Percentiles rank a stretch among this genome's conserved stretches.
Conservation (phyloP, 2,797 vertebrate genomes). For the Alca torda region DNA sequence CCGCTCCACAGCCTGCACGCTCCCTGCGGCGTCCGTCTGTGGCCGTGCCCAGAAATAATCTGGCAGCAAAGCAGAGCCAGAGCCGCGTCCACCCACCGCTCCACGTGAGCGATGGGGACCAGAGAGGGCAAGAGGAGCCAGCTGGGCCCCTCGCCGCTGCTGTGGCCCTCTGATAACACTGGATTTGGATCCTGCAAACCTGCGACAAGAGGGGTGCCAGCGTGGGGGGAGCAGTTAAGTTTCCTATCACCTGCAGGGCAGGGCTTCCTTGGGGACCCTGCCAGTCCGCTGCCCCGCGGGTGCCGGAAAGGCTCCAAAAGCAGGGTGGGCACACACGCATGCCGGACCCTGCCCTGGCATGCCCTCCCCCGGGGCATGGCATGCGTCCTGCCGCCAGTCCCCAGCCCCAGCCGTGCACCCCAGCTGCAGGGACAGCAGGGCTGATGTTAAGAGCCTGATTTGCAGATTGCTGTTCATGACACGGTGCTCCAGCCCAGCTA, state of each 20-base stretch:
- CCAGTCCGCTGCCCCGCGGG: background rate
- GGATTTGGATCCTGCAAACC: constrained; percentile 26
- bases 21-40: constrained; percentile 2
- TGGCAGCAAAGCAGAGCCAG: background rate
- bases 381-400: rapidly evolving
- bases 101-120: constrained; percentile 12
- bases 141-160: background rate
- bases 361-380: rapidly evolving
- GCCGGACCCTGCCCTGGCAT: rapidly evolving
- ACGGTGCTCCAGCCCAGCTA: background rate
- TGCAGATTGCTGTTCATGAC: background rate
- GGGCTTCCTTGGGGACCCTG: background rate
- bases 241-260: constrained; percentile 9
- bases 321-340: rapidly evolving
- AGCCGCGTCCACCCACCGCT: background rate
- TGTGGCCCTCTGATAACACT: constrained; percentile 34
- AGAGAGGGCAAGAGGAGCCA: background rate
- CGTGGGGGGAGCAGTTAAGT: background rate
- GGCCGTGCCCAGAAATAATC: constrained; percentile 41
- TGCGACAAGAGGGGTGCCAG: constrained; percentile 12
- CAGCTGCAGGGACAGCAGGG: background rate
- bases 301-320: background rate
- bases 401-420: rapidly evolving
- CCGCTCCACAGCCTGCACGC: background rate
- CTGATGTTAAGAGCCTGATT: background rate